Conservation (phyloP, 2,888 invertebrate species). For the Rosalia funebris region DNA sequence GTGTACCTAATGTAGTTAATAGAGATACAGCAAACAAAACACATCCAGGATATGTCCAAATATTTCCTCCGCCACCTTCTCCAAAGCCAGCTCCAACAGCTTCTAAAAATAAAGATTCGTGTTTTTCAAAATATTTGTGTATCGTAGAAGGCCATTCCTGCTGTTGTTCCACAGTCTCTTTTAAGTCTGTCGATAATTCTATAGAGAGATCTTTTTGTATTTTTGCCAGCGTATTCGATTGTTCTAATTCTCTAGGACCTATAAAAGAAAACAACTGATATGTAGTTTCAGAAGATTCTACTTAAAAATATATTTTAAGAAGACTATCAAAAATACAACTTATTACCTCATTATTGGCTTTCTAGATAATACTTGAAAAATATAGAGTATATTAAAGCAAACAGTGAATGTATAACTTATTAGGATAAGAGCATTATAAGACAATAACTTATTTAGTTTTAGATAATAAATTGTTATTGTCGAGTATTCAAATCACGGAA, state of each 20-base stretch:
- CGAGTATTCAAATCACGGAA: no score
- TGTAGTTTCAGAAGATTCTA: no score
- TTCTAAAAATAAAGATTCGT: constrained; percentile 70
- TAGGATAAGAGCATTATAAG: no score
- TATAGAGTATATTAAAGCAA: no score
- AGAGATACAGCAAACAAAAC: constrained; percentile 75
- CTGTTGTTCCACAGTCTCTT: constrained; percentile 68
- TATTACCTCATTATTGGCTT: no score
- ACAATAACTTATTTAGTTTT: no score
- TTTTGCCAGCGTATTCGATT: constrained; percentile 67
- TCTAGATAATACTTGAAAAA: no score
- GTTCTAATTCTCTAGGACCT: constrained; percentile 71
- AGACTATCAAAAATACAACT: no score
- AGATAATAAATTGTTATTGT: no score
- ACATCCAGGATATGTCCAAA: constrained; percentile 77
- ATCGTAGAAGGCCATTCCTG: constrained; percentile 72
- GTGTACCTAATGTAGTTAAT: constrained; percentile 74
- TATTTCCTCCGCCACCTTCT: constrained; percentile 69
- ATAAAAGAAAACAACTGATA: no score
- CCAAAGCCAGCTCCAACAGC: constrained; percentile 68
- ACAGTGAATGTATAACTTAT: no score
- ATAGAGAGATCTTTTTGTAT: constrained; percentile 72
- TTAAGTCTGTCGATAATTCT: constrained; percentile 72
- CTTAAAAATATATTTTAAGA: no score
- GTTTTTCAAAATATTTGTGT: constrained; percentile 67